A percentile compares a stretch with the other conserved stretches of the same genome.
These are phyloP conservation scores for Alcedo atthis DNA, from an alignment of 2,797 vertebrate species.

Conservation along the genomic window DNA sequence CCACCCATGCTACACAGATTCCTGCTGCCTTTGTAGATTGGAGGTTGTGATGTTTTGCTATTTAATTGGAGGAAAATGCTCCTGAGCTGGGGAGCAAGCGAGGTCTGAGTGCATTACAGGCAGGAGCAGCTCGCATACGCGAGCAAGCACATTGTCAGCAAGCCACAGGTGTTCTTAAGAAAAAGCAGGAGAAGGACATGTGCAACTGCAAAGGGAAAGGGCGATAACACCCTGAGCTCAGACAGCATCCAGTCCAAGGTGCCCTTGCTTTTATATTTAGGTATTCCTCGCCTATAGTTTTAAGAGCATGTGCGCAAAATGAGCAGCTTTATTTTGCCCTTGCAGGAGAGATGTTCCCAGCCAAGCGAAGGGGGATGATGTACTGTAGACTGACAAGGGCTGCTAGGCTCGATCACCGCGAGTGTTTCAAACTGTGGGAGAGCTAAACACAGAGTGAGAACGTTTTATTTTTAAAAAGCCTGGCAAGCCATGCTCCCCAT, in stretches of 20 bases:
- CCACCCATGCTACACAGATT: rapidly evolving
- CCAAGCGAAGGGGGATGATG: conserved; percentile 57
- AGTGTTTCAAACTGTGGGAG: conserved; percentile 61
- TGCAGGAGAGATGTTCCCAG: conserved; percentile 51
- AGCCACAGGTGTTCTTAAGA: conserved; percentile 1
- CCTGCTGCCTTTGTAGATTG: background rate
- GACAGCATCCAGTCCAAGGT: conserved; percentile 9
- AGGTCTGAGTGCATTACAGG: background rate
- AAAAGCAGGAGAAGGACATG: conserved; percentile 12
- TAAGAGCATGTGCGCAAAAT: conserved; percentile 41
- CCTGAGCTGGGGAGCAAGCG: rapidly evolving
- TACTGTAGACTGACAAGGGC: conserved; percentile 68
- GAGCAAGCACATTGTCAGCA: background rate
- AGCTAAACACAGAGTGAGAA: conserved; percentile 68
- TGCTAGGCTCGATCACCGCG: conserved; percentile 46
- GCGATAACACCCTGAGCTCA: background rate
- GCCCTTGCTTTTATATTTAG: conserved; percentile 70
- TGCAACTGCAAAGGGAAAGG: background rate
- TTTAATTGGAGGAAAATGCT: background rate
- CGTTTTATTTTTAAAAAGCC: conserved; percentile 69
- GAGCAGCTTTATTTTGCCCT: conserved; percentile 66
- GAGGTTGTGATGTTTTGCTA: background rate
- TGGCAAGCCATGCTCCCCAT: conserved; percentile 63
- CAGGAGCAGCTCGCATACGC: background rate
- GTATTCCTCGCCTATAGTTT: conserved; percentile 55